phyloP scores from a whole-genome alignment of 1,140 invertebrate genomes.

The Hyphantria cunea region DNA sequence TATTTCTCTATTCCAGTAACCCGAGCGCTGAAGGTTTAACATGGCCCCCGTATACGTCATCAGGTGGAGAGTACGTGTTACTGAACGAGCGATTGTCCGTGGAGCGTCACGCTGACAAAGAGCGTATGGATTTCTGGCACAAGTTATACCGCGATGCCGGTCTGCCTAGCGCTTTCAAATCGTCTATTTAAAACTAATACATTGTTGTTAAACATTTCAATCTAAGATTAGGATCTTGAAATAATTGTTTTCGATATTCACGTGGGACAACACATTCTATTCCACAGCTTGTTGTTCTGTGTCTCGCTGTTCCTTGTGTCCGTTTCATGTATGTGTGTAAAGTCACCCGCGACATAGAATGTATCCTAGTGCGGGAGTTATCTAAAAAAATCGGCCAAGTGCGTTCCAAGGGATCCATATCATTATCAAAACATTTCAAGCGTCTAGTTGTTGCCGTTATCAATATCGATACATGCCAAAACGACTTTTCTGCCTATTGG shows the following conservation, averaged over 20 bases:
- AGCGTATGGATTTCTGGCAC: conserved; percentile 59
- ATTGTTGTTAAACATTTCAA: neutral
- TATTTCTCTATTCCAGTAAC: conserved; percentile 50
- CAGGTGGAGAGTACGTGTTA: conserved; percentile 44
- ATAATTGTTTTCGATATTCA: neutral
- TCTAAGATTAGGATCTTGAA: neutral
- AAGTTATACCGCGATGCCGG: conserved; percentile 54
- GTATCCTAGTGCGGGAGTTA: no score
- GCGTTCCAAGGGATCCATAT: no score
- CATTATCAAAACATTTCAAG: no score
- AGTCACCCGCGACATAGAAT: no score
- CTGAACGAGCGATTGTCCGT: conserved; percentile 42
- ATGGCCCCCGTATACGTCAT: conserved; percentile 47
- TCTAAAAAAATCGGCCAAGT: no score
- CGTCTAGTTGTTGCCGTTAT: no score
- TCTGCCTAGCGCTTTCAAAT: conserved; percentile 39
- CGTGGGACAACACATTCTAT: no score
- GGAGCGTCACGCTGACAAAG: conserved; percentile 40
- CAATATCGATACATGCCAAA: no score
- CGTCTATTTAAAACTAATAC: conserved; percentile 1
- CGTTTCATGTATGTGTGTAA: no score
- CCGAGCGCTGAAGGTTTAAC: conserved; percentile 38
- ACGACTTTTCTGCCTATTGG: no score
- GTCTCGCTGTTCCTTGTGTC: no score
- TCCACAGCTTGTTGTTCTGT: no score